Conservation (phyloP, 2,797 vertebrate genomes). For the Myotis daubentonii region DNA sequence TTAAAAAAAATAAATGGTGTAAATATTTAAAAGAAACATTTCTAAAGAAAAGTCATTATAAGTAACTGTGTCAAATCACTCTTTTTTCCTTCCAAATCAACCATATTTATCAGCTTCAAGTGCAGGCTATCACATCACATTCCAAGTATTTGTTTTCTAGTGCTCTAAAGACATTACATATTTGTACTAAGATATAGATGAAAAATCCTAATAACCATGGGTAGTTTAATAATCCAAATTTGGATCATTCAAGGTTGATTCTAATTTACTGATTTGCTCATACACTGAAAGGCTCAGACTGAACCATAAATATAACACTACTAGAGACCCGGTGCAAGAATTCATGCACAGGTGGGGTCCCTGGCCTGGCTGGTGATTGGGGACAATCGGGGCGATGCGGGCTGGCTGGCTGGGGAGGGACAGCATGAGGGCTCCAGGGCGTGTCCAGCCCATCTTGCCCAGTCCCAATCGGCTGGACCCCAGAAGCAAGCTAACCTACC, state of each 20-base stretch:
- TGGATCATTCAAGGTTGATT: slow-evolving; percentile 22
- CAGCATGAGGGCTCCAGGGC: too few relatives aligned
- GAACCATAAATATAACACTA: slow-evolving; percentile 3
- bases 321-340: too few relatives aligned
- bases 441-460: too few relatives aligned
- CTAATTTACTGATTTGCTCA: slow-evolving; percentile 31
- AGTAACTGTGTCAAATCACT: slow-evolving; percentile 27
- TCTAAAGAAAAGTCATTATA: slow-evolving; percentile 40
- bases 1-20: neutral
- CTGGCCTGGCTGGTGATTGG: too few relatives aligned
- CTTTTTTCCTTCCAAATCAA: slow-evolving; percentile 50
- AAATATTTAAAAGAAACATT: slow-evolving; percentile 52
- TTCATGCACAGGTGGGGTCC: too few relatives aligned
- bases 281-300: slow-evolving; percentile 23
- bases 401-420: too few relatives aligned
- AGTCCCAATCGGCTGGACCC: too few relatives aligned
- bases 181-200: slow-evolving; percentile 27
- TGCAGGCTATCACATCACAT: neutral
- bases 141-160: slow-evolving; percentile 34
- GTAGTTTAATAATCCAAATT: slow-evolving; percentile 13
- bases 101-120: neutral
- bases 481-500: too few relatives aligned
- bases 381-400: too few relatives aligned
- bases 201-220: slow-evolving; percentile 26
- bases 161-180: slow-evolving; percentile 2